phyloP scores from a whole-genome alignment of 2,113 vertebrate genomes.

The Antechinus flavipes region DNA sequence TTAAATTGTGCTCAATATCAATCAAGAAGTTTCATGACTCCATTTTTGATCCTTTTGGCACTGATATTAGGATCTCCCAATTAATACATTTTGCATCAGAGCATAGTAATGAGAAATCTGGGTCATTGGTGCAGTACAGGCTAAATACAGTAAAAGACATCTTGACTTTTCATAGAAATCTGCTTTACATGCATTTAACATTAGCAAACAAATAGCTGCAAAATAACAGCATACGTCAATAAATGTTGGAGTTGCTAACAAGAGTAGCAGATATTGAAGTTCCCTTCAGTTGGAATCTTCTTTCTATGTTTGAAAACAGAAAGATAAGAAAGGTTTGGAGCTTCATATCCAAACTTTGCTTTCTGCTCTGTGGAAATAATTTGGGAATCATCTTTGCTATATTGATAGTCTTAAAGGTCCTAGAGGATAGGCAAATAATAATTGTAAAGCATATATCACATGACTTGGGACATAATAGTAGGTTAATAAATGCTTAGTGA shows the following conservation, averaged over 20 bases:
- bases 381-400: constrained; percentile 37
- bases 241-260: constrained; percentile 35
- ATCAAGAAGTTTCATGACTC: constrained; percentile 58
- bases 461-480: neutral
- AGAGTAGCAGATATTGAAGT: constrained; percentile 63
- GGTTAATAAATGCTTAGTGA: neutral
- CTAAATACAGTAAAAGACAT: constrained; percentile 80
- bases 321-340: neutral
- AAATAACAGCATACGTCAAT: constrained; percentile 7
- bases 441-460: neutral
- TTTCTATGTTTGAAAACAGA: constrained; percentile 60
- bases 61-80: constrained; percentile 33
- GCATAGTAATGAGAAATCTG: constrained; percentile 77
- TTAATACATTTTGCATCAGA: constrained; percentile 77
- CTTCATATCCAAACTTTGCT: neutral
- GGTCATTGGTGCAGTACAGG: constrained; percentile 72
- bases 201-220: neutral
- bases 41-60: constrained; percentile 69
- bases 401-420: neutral
- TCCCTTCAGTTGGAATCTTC: constrained; percentile 67
- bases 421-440: neutral
- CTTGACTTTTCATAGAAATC: constrained; percentile 21
- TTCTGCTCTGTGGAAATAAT: neutral
- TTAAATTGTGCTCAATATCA: constrained; percentile 82
- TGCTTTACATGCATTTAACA: neutral